Evolutionary conservation across 2,113 vertebrate species (phyloP).

Genomic region (Chinchilla lanigera): DNA sequence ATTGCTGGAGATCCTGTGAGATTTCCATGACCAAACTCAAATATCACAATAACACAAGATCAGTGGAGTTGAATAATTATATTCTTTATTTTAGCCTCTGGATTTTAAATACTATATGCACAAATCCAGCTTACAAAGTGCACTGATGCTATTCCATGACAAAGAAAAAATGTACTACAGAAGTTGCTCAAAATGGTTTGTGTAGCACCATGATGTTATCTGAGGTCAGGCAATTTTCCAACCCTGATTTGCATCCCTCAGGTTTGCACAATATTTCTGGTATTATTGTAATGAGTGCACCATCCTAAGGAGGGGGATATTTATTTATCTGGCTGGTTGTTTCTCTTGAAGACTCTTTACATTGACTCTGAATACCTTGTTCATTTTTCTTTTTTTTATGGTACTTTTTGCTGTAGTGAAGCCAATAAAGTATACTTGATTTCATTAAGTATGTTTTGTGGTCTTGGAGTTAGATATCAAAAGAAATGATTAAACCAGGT

Average conservation of each 20-base stretch:
- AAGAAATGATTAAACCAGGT: neutral
- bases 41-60: constrained; percentile 56
- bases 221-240: constrained; percentile 30
- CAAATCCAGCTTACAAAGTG: constrained; percentile 30
- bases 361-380: neutral
- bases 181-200: constrained; percentile 35
- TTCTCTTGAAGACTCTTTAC: neutral
- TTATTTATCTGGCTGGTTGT: neutral
- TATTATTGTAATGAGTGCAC: neutral
- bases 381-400: constrained; percentile 6
- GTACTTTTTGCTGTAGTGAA: neutral
- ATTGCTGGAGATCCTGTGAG: constrained; percentile 76
- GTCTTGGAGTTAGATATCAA: neutral
- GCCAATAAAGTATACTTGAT: neutral
- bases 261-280: neutral
- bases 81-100: constrained; percentile 45
- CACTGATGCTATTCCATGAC: neutral
- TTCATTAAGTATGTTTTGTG: neutral
- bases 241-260: neutral
- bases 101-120: constrained; percentile 58
- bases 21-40: constrained; percentile 72
- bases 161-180: constrained; percentile 55
- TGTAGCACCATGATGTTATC: neutral
- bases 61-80: constrained; percentile 68
- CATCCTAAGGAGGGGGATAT: neutral